Evolutionary conservation across 1,140 invertebrate species (phyloP).

Genomic region (Ephestia elutella): DNA sequence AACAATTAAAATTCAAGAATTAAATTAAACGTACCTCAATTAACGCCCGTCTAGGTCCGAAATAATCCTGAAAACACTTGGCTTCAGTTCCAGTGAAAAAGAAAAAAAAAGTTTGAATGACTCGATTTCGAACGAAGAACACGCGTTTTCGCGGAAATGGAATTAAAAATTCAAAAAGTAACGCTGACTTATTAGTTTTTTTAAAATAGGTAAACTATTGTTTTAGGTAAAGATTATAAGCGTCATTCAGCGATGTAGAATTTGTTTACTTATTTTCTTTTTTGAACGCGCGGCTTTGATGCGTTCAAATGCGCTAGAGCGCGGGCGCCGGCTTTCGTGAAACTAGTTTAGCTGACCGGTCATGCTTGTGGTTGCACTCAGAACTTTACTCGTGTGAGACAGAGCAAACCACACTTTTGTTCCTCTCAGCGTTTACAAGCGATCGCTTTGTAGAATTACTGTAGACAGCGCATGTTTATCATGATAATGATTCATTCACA

Average conservation of each 20-base stretch:
- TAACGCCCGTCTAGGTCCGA: neutral
- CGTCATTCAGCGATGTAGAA: neutral
- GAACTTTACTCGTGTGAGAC: constrained; percentile 17
- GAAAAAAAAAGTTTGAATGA: neutral
- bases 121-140: neutral
- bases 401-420: constrained; percentile 13
- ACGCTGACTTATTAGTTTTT: neutral
- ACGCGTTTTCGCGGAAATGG: neutral
- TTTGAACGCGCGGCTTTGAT: neutral
- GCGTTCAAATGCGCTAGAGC: constrained; percentile 4
- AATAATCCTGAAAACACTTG: neutral
- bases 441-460: constrained; percentile 1
- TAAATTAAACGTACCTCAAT: constrained; percentile 11
- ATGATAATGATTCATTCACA: constrained; percentile 22
- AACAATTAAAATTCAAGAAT: constrained; percentile 11
- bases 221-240: neutral
- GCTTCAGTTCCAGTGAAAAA: neutral
- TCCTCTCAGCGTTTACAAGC: constrained; percentile 1
- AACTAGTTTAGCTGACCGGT: constrained; percentile 23
- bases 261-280: neutral
- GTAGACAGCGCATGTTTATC: constrained; percentile 7
- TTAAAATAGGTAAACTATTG: neutral
- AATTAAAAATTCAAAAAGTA: neutral
- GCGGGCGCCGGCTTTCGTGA: constrained; percentile 20
- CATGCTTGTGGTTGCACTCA: constrained; percentile 21